Conservation (phyloP, 2,113 vertebrate genomes). For the Plestiodon gilberti region DNA sequence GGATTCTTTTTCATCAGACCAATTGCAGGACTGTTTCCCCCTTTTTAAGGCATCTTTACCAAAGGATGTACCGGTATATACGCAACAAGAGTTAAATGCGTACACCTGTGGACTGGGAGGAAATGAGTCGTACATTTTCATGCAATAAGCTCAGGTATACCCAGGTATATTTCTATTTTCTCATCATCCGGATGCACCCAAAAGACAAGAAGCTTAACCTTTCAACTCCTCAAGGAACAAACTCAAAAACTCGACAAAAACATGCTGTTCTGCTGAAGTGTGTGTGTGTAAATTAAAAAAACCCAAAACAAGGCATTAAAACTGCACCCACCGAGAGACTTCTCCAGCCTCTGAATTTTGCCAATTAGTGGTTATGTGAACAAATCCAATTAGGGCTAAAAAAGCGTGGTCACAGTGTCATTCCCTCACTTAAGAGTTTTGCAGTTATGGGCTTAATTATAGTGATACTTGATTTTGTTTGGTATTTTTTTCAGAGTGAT, state of each 20-base stretch:
- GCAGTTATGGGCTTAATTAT: slow-evolving; percentile 67
- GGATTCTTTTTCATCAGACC: too few species aligned
- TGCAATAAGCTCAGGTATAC: background rate
- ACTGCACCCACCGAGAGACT: background rate
- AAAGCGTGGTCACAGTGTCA: slow-evolving; percentile 34
- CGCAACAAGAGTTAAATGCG: too few species aligned
- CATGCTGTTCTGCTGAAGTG: background rate
- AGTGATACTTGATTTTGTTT: slow-evolving; percentile 20
- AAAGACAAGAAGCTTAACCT: background rate
- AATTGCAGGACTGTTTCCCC: background rate
- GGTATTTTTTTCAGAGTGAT: background rate
- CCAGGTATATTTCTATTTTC: background rate
- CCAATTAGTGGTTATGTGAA: slow-evolving; percentile 47
- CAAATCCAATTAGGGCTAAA: slow-evolving; percentile 61
- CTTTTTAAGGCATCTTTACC: too few species aligned
- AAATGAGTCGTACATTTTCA: background rate
- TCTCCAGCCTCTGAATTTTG: background rate
- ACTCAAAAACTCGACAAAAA: background rate
- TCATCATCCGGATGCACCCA: background rate
- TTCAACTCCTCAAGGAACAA: background rate
- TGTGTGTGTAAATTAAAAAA: background rate
- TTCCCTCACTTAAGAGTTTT: slow-evolving; percentile 56
- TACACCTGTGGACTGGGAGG: too few species aligned
- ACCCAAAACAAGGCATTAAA: background rate
- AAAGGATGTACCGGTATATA: too few species aligned